Conservation (phyloP, 2,113 vertebrate genomes). For the Rissa tridactyla region DNA sequence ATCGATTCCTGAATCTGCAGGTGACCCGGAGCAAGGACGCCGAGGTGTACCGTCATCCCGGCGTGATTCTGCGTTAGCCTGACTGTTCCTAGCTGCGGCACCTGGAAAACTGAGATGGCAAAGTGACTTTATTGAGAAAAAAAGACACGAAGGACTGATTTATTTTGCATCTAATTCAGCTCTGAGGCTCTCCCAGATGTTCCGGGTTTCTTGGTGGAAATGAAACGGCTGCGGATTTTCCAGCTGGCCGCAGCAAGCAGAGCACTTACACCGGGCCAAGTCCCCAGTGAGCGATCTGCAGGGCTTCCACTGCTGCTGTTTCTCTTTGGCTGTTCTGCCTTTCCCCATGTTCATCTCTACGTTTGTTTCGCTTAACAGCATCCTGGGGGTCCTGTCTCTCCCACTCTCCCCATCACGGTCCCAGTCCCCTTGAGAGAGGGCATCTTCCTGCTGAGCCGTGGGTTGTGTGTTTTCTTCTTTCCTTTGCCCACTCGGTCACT, state of each 20-base stretch:
- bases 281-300: neutral
- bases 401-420: neutral
- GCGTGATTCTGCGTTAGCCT: neutral
- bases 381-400: neutral
- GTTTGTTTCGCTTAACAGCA: neutral
- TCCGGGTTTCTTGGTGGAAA: neutral
- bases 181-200: neutral
- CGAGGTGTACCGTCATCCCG: neutral
- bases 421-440: neutral
- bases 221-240: slow-evolving; percentile 11
- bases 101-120: neutral
- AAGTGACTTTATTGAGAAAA: neutral
- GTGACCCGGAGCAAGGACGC: neutral
- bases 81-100: neutral
- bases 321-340: neutral
- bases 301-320: neutral
- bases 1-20: neutral
- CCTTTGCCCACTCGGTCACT: neutral
- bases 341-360: neutral
- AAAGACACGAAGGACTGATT: neutral
- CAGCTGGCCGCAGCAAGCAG: neutral
- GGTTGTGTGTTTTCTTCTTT: neutral
- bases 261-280: neutral
- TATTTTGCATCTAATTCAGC: slow-evolving; percentile 3
- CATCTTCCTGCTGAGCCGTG: neutral